phyloP scores from a whole-genome alignment of 2,113 vertebrate genomes.

The Glaucomys volans region DNA sequence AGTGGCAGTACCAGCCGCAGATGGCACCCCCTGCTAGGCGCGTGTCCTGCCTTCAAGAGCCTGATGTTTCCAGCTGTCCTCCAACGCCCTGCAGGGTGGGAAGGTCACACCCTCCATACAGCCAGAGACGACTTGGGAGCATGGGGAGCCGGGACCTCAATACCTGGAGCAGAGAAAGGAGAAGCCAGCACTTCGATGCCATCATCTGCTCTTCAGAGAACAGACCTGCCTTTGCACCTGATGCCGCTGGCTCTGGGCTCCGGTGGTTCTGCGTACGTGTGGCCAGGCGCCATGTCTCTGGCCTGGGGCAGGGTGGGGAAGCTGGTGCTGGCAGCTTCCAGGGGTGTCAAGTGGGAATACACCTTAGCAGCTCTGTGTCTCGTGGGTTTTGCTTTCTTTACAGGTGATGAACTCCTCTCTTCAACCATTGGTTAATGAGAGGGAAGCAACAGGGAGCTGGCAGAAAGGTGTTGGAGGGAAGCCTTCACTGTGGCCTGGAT shows the following conservation, averaged over 20 bases:
- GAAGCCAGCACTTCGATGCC: too few species aligned
- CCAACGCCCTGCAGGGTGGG: accelerated
- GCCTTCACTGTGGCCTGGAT: accelerated
- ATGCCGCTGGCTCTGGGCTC: background rate
- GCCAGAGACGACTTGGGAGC: too few species aligned
- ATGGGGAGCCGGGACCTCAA: background rate
- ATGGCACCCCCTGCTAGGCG: accelerated
- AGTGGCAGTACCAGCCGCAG: accelerated
- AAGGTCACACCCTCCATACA: accelerated
- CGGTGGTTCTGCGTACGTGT: accelerated
- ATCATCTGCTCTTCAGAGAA: background rate
- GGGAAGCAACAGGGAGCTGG: too few species aligned
- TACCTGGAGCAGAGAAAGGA: background rate
- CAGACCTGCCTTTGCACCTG: accelerated
- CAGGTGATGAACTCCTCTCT: background rate
- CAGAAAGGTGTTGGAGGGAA: background rate
- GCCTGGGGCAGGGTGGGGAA: background rate
- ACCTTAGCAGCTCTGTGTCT: background rate
- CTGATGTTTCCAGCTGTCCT: accelerated
- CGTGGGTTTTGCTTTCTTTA: background rate
- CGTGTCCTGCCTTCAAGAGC: background rate
- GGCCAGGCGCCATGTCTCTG: background rate
- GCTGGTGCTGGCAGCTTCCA: too few species aligned
- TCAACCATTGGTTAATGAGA: background rate
- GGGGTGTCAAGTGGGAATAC: background rate